phyloP scores from a whole-genome alignment of 2,113 vertebrate genomes.

The Cariama cristata region DNA sequence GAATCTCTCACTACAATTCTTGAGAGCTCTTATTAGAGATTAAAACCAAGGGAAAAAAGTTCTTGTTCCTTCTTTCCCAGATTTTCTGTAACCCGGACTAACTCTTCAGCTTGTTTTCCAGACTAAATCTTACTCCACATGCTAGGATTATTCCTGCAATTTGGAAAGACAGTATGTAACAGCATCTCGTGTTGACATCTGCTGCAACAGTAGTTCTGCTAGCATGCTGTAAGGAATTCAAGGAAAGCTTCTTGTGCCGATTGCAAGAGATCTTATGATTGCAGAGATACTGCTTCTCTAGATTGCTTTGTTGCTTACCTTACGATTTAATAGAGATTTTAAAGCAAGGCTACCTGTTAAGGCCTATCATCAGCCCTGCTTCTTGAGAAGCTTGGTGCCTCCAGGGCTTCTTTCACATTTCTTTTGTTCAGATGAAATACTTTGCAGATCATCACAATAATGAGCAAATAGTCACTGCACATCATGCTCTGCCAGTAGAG shows the following conservation, averaged over 20 bases:
- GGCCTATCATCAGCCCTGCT: not conserved
- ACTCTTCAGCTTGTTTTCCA: not conserved
- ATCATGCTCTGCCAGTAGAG: not conserved
- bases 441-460: not conserved
- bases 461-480: not conserved
- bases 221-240: not conserved
- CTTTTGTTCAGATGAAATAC: not conserved
- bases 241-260: not conserved
- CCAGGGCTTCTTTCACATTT: not conserved
- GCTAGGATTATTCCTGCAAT: not conserved
- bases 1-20: not conserved
- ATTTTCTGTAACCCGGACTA: not conserved
- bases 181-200: not conserved
- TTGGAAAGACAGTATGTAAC: slow-evolving; percentile 4
- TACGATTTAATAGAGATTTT: not conserved
- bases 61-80: not conserved
- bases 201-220: slow-evolving; percentile 22
- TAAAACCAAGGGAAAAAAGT: not conserved
- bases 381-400: not conserved
- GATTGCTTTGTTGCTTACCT: not conserved
- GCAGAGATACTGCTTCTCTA: not conserved
- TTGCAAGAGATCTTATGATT: not conserved
- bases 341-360: not conserved
- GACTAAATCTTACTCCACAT: not conserved
- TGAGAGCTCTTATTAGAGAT: not conserved